Evolutionary conservation across 2,113 vertebrate genomes (phyloP), one percentile per base, ranked within the genome.

Genomic region (Amblyopsis rosae): DNA sequence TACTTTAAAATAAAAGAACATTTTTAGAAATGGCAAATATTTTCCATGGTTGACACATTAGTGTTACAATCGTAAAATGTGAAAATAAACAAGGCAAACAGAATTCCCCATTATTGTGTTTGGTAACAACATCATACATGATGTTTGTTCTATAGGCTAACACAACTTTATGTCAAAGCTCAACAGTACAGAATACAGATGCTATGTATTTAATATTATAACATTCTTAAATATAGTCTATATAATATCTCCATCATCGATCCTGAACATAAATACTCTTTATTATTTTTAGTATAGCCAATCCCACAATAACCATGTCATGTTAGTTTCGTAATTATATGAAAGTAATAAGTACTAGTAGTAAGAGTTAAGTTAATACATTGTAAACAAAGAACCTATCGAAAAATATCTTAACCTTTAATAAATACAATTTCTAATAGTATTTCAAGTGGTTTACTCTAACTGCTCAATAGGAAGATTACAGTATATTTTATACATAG

Each of bases 1-100:
- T 70, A 13, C 73, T 74, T 50, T 59, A 41, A 54, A 47, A 75
- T 82, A 63, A 76, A 72, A 75, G 60, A 26, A 58, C n/a, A 16
- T 64, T 77, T 77, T 72, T 59, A 68, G 51, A 81, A 85, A 81
- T 73, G 32, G 53, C 59, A 83, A 75, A 82, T 69, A 74, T 72
- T 62, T 62, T 59, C 62, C 33, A 56, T 12, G 13, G 1, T 41
- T 77, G 73, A 75, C 76, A 73, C 59, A 10, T 12, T n/a, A 54
- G 58, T 72, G 66, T 79, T 66, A 57, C 41, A 73, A 69, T 53
- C 56, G 56, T 66, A 70, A 79, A 84, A 48, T 49, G 68, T 72
- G 62, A 55, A 26, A 26, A 76, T 63, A 57, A 46, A 63, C 51
- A 2, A 12, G 6, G 58, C 12, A 33, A 53, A 62, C 49, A 53